Base-by-base conservation (phyloP, 2,113 vertebrate genomes). In the Charina bottae region DNA sequence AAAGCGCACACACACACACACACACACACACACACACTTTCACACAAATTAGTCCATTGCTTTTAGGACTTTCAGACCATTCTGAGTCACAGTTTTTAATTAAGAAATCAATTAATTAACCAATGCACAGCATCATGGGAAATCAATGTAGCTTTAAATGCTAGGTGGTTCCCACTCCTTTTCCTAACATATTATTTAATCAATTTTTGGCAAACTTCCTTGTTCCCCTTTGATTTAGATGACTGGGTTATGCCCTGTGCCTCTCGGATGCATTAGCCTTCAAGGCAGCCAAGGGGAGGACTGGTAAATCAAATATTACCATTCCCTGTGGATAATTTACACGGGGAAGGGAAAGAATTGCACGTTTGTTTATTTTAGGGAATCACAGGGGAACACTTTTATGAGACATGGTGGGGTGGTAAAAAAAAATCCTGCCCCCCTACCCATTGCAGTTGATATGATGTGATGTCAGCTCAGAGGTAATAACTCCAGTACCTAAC, bases 281-380 rank as follows among this genome's bases (percentile, higher is more conserved):
- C 53, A 49, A 93, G 94, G 0, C 0, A 94, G 53, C 83, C 60
- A 58, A 92, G 26, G 72, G 56, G 91, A 92, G 72, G 68, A 94
- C 4, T 87, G 93, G 95, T 96, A 96, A 96, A 96, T 96, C 95
- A 95, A 93, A 93, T 90, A 92, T 92, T 90, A 68, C 85, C 95
- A 96, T 93, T 94, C 87, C 91, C 2, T 0, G 89, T 58, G 72
- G 92, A 92, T 94, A 95, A 94, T 93, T 96, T 95, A 94, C 92
- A 53, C 1, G n/a, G 37, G 21, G 42, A 88, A 33, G n/a, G 90
- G 0, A 3, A 24, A 56, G 54, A 21, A 83, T 54, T 9, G 37
- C 5, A 2, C 9, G 33, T 68, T 54, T 21, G 54, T 88, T 83
- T n/a, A 49, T 60, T 49, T 58, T 21, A 60, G 24, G 13, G 2